Percentiles rank a stretch among this genome's conserved stretches.
These are phyloP conservation scores for Eupeodes corollae DNA, from an alignment of 1,140 invertebrate species.

Conservation along the genomic window DNA sequence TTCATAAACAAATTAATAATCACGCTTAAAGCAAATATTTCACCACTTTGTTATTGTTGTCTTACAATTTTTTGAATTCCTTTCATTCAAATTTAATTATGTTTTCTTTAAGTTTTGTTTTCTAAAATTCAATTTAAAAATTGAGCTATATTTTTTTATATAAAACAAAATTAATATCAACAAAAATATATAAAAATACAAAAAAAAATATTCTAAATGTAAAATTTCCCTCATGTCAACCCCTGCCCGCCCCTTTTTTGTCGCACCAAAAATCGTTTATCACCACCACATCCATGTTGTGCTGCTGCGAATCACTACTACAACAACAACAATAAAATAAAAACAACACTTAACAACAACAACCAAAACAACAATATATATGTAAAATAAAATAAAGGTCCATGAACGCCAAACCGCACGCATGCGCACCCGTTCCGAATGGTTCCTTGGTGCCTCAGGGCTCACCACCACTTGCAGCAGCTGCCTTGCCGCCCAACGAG, in stretches of 20 bases:
- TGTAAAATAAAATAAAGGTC: slow-evolving; percentile 46
- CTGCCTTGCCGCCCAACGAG: slow-evolving; percentile 10
- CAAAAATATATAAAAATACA: neutral
- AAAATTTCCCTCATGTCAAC: neutral
- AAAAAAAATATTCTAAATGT: neutral
- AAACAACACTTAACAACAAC: slow-evolving; percentile 4
- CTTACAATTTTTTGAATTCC: no score
- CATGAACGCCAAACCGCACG: slow-evolving; percentile 86
- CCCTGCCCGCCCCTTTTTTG: neutral
- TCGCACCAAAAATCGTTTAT: slow-evolving; percentile 1
- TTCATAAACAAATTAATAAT: no score
- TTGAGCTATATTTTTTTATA: neutral
- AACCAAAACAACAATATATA: neutral
- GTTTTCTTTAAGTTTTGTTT: no score
- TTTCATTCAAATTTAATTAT: no score
- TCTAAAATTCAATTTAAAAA: no score
- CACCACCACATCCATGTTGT: no score
- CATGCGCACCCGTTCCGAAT: slow-evolving; percentile 87
- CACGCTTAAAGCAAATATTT: no score
- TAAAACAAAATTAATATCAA: neutral
- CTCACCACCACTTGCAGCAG: slow-evolving; percentile 28
- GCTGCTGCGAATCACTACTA: slow-evolving; percentile 6
- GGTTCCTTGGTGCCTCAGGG: slow-evolving; percentile 66
- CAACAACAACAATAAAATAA: slow-evolving; percentile 13
- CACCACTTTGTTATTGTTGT: no score